Conservation (phyloP, 2,888 invertebrate genomes). For the Prosopocoilus inquinatus region DNA sequence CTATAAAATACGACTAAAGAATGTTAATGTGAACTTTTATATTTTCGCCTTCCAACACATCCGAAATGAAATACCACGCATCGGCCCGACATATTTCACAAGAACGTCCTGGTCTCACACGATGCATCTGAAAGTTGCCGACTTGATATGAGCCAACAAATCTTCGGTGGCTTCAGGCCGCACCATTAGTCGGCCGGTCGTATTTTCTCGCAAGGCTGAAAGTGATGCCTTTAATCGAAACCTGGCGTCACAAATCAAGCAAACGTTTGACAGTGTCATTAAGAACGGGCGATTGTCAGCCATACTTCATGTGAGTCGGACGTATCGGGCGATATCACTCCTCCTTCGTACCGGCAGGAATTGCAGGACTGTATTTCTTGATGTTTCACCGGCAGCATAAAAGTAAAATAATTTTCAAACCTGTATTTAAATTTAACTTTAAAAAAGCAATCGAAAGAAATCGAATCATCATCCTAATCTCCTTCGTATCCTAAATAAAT, state of each 20-base stretch:
- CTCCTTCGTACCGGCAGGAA: constrained; percentile 29
- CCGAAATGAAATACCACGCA: too few relatives aligned
- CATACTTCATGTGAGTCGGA: constrained; percentile 44
- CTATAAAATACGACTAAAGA: too few relatives aligned
- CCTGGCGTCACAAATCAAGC: constrained; percentile 51
- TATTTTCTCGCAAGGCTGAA: constrained; percentile 49
- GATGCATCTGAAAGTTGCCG: not conserved
- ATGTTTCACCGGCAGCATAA: not conserved
- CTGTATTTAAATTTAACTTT: not conserved
- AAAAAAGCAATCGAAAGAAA: not conserved
- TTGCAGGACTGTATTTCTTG: constrained; percentile 27
- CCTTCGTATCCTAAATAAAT: too few relatives aligned
- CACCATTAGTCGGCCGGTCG: constrained; percentile 39
- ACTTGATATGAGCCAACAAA: constrained; percentile 16
- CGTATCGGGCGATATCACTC: constrained; percentile 41
- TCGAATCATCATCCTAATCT: too few relatives aligned
- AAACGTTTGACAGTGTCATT: constrained; percentile 51
- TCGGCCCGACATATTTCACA: not conserved
- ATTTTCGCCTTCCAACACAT: too few relatives aligned
- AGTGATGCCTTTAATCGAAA: constrained; percentile 52
- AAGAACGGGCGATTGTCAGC: constrained; percentile 51
- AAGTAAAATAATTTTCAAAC: too few relatives aligned
- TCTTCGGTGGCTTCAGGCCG: constrained; percentile 17
- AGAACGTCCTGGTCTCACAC: not conserved
- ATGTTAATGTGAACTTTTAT: too few relatives aligned